Percentiles rank a stretch among this genome's conserved stretches.
phyloP scores from a whole-genome alignment of 2,113 vertebrate species.

The human region DNA sequence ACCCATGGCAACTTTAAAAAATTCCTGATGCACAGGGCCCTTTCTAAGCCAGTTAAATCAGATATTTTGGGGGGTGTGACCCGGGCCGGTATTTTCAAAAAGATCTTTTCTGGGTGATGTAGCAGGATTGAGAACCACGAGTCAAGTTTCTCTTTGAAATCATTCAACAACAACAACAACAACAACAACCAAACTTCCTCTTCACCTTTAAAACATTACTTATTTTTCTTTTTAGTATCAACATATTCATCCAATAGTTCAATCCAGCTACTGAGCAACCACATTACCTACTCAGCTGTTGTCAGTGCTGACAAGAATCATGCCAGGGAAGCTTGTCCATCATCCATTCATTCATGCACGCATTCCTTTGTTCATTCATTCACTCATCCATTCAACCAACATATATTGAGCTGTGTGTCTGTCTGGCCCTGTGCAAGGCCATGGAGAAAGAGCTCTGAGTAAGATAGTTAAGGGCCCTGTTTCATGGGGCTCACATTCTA shows the following conservation, averaged over 20 bases:
- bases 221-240: not conserved
- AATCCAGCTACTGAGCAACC: not conserved
- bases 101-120: not conserved
- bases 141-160: not conserved
- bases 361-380: not conserved
- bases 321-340: not conserved
- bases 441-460: not conserved
- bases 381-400: not conserved
- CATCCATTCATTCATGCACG: not conserved
- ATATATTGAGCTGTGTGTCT: not conserved
- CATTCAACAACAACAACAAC: not conserved
- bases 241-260: not conserved
- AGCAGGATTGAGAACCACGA: not conserved
- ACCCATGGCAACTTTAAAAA: not conserved
- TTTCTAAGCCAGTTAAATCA: not conserved
- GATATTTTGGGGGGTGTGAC: not conserved
- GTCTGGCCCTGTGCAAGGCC: not conserved
- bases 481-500: not conserved
- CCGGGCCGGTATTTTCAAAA: not conserved
- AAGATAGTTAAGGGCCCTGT: not conserved
- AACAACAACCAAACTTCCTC: not conserved
- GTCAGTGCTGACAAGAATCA: not conserved
- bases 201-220: not conserved
- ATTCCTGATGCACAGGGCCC: not conserved
- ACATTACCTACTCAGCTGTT: not conserved